Evolutionary conservation across 1,140 invertebrate genomes (phyloP), one percentile per base, ranked within the genome.

Genomic region (Drosophila malerkotliana): DNA sequence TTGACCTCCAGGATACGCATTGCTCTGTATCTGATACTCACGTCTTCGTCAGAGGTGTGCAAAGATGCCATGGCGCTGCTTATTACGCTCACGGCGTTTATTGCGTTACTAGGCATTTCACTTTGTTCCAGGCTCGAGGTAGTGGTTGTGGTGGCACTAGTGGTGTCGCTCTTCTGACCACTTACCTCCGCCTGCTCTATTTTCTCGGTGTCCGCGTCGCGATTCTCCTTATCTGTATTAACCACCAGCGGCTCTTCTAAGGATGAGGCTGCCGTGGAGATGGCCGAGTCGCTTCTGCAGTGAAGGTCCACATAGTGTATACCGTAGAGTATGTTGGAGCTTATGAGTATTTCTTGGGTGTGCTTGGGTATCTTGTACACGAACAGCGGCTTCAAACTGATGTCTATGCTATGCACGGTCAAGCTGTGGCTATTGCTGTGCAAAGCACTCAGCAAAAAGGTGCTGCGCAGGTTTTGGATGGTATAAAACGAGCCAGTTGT

Each of bases 341-440:
- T 83, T 8, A 92, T 90, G 49, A 92, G 72, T 72, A 92, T 83
- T 59, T 92, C 90, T 28, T 77, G 72, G 56, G 90, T 88, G 55
- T 91, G 78, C 10, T 79, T 84, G 39, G 95, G 94, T 63, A 96
- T 92, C 92, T 95, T 95, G 91, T 96, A 95, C 4, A 95, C 92
- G 90, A 94, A 95, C 52, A 96, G 79, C 4, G 95, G 95, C 64
- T 94, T 93, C 47, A 94, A 91, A 67, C 94, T 94, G 41, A 95
- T 92, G 82, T 94, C 94, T 62, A 94, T 94, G 82, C 93, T 93
- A 77, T 95, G 94, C 71, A 95, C 91, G n/a, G 91, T 90, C 26
- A 92, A 47, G 32, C 80, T 92, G 71, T 91, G 81, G n/a, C 89
- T 91, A 14, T 79, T 82, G 57, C 77, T 79, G 49, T 92, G 91